Evolutionary conservation across 2,113 vertebrate genomes (phyloP), one percentile per base, ranked within the genome.

Genomic region (Romanogobio albipinnatus): DNA sequence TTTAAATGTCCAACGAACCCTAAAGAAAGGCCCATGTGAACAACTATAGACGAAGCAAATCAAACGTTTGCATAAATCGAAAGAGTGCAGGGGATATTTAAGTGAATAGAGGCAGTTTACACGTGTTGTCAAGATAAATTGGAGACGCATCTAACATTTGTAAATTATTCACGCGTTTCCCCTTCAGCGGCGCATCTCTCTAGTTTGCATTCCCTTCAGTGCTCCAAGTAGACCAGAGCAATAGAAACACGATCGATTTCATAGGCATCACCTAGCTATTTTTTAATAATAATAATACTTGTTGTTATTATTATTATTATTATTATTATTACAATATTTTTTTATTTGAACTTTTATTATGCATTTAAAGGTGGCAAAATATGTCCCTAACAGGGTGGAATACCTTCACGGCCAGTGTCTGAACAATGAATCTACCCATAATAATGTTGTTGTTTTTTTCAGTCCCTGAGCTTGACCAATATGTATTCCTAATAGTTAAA

Each of bases 111-210:
- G 62, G 26, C 78, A 51, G 43, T 81, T 81, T 66, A 68, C 45
- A 13, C 45, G 61, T 51, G 45, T 81, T 68, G 61, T 68, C 24
- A 26, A 26, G 39, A 51, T 26, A 61, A 87, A 84, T 39, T 33
- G 59, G 14, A 59, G 62, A 74, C 64, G 59, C 51, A 61, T 84
- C 61, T 85, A 88, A 86, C 84, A 56, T 85, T 80, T 87, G 88
- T 89, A 89, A 89, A 89, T 89, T 87, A 89, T 89, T 89, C 88
- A 89, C 86, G 49, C 85, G 56, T 70, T 64, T 78, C 75, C 68
- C 81, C 77, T 84, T 77, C 19, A 64, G 70, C 64, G 49, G 84
- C 62, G 66, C 77, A 45, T 76, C 86, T 84, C 76, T 68, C 84
- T 83, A 77, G 66, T 84, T 26, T 74, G 74, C 53, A 80, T 84